These are phyloP conservation scores for Philhelius pedissequus DNA, from an alignment of 2,888 invertebrate genomes.

Conservation along the genomic window DNA sequence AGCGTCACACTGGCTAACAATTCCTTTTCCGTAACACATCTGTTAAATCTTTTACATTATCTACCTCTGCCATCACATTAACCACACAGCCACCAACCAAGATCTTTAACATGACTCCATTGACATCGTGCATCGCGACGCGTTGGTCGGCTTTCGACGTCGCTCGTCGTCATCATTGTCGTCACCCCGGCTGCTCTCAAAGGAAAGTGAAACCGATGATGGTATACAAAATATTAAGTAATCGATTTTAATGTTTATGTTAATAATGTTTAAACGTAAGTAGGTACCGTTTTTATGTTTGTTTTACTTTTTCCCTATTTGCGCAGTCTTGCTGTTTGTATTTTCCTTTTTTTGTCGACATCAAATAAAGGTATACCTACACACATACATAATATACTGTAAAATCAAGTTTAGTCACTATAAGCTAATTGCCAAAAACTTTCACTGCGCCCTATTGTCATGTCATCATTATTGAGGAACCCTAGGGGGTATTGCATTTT, in stretches of 20 bases:
- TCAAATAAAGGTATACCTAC: neutral
- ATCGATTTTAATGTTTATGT: constrained; percentile 58
- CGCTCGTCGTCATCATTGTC: neutral
- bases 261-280: constrained; percentile 48
- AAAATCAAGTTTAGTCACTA: constrained; percentile 27
- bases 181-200: constrained; percentile 57
- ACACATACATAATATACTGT: neutral
- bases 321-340: constrained; percentile 28
- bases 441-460: constrained; percentile 51
- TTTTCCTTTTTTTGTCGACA: constrained; percentile 22
- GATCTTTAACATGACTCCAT: neutral
- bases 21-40: neutral
- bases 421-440: constrained; percentile 56
- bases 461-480: constrained; percentile 7
- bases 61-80: neutral
- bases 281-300: constrained; percentile 22
- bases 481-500: constrained; percentile 4
- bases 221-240: constrained; percentile 72
- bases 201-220: constrained; percentile 76
- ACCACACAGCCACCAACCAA: neutral
- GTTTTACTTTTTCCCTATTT: constrained; percentile 26
- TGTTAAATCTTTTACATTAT: neutral
- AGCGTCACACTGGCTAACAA: neutral
- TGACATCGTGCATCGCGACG: too few relatives aligned
- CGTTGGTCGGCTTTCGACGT: too few relatives aligned